Evolutionary conservation across 2,797 vertebrate genomes (phyloP).

Genomic region (Gymnoscopelus microlampas): DNA sequence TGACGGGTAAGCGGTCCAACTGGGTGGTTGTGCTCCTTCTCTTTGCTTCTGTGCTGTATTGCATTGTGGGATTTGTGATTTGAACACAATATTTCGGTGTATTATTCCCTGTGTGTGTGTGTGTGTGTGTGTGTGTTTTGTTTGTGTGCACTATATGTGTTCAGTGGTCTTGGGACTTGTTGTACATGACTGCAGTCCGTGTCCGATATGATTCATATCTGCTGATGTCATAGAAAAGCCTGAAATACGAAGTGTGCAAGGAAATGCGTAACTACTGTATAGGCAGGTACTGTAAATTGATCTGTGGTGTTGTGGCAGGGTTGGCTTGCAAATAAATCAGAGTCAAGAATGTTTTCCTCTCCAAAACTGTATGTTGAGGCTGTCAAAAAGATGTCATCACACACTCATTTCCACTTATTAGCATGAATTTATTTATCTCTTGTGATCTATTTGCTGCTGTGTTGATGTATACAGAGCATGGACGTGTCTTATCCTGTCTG

Average conservation of each 20-base stretch:
- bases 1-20: conserved; percentile 89
- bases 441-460: conserved; percentile 55
- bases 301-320: conserved; percentile 11
- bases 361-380: conserved; percentile 23
- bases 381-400: conserved; percentile 12
- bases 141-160: conserved; percentile 24
- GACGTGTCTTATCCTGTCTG: conserved; percentile 60
- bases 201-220: conserved; percentile 26
- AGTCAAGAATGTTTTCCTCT: not conserved
- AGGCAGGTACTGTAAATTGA: not conserved
- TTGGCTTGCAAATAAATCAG: conserved; percentile 15
- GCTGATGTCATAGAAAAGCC: conserved; percentile 23
- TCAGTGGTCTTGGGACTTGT: conserved; percentile 44
- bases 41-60: conserved; percentile 75
- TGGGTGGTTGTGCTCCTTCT: conserved; percentile 48
- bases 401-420: conserved; percentile 17
- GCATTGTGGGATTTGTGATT: conserved; percentile 71
- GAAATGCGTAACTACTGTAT: conserved; percentile 1
- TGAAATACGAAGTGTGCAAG: not conserved
- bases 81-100: conserved; percentile 46
- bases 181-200: conserved; percentile 58
- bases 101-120: conserved; percentile 38
- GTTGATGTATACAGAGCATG: conserved; percentile 68
- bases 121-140: conserved; percentile 12
- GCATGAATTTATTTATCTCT: conserved; percentile 35